Evolutionary conservation across 2,888 invertebrate genomes (phyloP), one percentile per base, ranked within the genome.

Genomic region (Catocala sponsa): DNA sequence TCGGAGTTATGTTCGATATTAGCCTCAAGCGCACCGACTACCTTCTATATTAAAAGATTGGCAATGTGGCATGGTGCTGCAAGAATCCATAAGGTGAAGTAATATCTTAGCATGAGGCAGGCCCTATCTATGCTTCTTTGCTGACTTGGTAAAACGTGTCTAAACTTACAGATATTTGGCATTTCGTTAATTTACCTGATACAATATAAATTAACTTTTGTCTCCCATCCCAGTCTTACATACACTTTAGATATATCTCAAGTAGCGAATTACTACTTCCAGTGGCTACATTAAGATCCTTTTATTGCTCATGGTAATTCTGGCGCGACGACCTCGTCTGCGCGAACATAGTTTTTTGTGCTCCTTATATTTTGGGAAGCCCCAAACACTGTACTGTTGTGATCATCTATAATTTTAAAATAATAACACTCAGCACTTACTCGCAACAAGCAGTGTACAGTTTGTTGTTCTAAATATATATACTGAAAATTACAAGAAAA

Each of bases 271-370:
- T 50, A 50, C 42, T 43, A 54, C 46, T 55, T 44, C 47, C 50
- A 59, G 61, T 35, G 48, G 51, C 55, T 60, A 60, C 55, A 42
- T 48, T 48, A 41, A 59, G 51, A 51, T 25, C 47, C 65, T 56
- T 56, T 60, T 65, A 57, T 42, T 58, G 49, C 35, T 60, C 55
- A 52, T 53, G 13, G 55, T 55, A 38, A 57, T 63, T 52, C 71
- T 72, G 77, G 86, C 82, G 70, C 88, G 76, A 81, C 79, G 89
- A 90, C 86, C 88, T 87, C 81, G 57, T 68, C 63, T 75, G 71
- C 74, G 72, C 79, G 70, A 79, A 82, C 63, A 79, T 71, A 69
- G 76, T 87, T 90, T 70, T 90, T 91, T 90, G 35, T 38, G 84
- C 70, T 59, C 60, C 55, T 49, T 72, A 72, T 72, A 72, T 81